phyloP scores from a whole-genome alignment of 1,140 invertebrate species.

The Drosophila malerkotliana region DNA sequence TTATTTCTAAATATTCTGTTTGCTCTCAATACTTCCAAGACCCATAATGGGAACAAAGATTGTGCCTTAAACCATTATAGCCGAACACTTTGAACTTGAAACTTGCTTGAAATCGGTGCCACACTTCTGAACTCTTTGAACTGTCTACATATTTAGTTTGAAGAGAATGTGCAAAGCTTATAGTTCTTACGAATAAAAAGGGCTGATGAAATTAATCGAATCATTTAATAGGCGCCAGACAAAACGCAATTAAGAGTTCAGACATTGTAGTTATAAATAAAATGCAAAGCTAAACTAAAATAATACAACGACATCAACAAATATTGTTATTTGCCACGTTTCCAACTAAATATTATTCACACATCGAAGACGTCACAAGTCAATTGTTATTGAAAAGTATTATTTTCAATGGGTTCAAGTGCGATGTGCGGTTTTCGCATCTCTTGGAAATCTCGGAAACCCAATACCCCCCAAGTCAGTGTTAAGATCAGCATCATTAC shows the following conservation, averaged over 20 bases:
- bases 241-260: not conserved
- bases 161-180: not conserved
- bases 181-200: slow-evolving; percentile 8
- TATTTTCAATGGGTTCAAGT: slow-evolving; percentile 32
- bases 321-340: not conserved
- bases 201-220: slow-evolving; percentile 35
- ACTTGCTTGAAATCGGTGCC: slow-evolving; percentile 26
- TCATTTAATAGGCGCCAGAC: slow-evolving; percentile 20
- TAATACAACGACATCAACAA: not conserved
- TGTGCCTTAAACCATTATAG: slow-evolving; percentile 14
- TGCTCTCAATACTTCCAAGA: slow-evolving; percentile 13
- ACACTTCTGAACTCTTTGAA: slow-evolving; percentile 46
- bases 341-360: slow-evolving; percentile 16
- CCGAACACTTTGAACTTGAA: slow-evolving; percentile 53
- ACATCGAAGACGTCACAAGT: slow-evolving; percentile 17
- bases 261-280: slow-evolving; percentile 6
- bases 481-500: slow-evolving; percentile 55
- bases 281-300: not conserved
- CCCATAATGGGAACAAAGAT: slow-evolving; percentile 43
- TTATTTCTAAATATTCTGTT: not conserved
- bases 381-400: slow-evolving; percentile 26
- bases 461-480: slow-evolving; percentile 33
- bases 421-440: slow-evolving; percentile 34
- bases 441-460: slow-evolving; percentile 20
- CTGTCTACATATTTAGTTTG: not conserved